Evolutionary conservation across 2,797 vertebrate species (phyloP), one percentile per base, ranked within the genome.

Genomic region (Sebastes minor): DNA sequence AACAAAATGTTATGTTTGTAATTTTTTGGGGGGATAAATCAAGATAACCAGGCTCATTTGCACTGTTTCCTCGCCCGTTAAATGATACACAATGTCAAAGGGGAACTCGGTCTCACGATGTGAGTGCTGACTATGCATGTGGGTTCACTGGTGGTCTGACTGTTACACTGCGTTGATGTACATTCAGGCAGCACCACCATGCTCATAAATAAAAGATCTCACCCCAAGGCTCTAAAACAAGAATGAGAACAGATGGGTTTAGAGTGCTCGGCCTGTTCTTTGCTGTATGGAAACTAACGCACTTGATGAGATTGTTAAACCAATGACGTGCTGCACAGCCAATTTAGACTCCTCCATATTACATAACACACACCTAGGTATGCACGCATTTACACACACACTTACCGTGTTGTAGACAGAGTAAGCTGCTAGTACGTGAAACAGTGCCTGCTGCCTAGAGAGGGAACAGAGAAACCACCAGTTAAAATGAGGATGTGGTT

Each of bases 361-460:
- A 85, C 61, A 66, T 42, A 90, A 92, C 73, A 61, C 73, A 38
- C 35, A 57, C 14, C 69, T n/a, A 64, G n/a, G 33, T 0, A 72
- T 23, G 22, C 57, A 71, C 49, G 38, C 28, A 68, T 33, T 9
- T n/a, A 63, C 9, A 59, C 25, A 63, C 27, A 63, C 64, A 91
- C 97, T 96, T 89, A 98, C 97, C 55, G 97, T 97, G 91, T 98
- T 98, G 93, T 98, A 98, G 84, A 98, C 96, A 0, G 97, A 98
- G 86, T 98, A 98, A 0, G 97, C 97, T 18, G 97, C 94, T 8
- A 98, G 93, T 70, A 98, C 96, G 0, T 98, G 95, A 88, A 98
- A 98, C 87, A 98, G 94, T 1, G 96, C 97, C 89, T 97, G 96
- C 82, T 98, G 97, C 95, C 97, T 98, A 86, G 46, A 94, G 80